These are phyloP conservation scores for Stichodactyla helianthus DNA, from an alignment of 64 coral and sea anemone genomes.

Conservation along the genomic window DNA sequence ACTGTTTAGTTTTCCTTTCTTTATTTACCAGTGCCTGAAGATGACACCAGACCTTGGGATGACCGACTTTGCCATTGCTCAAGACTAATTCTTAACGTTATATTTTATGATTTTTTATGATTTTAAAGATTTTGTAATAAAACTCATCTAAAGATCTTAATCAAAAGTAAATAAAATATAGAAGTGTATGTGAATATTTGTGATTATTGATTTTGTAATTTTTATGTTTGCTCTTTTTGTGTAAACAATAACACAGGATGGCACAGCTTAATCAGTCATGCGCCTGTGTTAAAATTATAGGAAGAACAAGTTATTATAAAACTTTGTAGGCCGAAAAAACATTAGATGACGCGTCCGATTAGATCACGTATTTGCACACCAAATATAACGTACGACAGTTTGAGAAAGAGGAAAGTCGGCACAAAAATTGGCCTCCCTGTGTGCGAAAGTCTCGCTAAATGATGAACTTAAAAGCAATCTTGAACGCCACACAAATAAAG, in stretches of 20 bases:
- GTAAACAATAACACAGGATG: no score
- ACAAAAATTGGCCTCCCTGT: not conserved
- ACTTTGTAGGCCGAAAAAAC: no score
- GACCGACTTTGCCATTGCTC: slow-evolving; percentile 62
- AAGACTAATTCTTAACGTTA: slow-evolving; percentile 5
- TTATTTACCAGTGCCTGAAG: slow-evolving; percentile 69
- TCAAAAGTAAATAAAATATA: not conserved
- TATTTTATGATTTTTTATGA: not conserved
- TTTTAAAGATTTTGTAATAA: not conserved
- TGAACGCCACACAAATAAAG: not conserved
- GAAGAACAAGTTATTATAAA: no score
- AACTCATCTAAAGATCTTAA: not conserved
- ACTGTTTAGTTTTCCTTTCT: not conserved
- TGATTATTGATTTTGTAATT: not conserved
- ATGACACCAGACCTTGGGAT: slow-evolving; percentile 46
- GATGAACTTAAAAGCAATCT: not conserved
- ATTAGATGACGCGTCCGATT: not conserved
- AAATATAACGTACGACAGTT: not conserved
- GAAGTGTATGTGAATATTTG: not conserved
- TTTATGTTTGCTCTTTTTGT: not conserved
- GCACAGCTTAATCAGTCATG: no score
- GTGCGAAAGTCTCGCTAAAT: not conserved
- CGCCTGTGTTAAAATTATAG: no score
- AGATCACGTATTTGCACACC: not conserved
- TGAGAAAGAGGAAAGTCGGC: not conserved